A percentile compares a stretch with the other conserved stretches of the same genome.
Evolutionary conservation across 2,797 vertebrate genomes (phyloP).

Genomic region (Momotus momota): DNA sequence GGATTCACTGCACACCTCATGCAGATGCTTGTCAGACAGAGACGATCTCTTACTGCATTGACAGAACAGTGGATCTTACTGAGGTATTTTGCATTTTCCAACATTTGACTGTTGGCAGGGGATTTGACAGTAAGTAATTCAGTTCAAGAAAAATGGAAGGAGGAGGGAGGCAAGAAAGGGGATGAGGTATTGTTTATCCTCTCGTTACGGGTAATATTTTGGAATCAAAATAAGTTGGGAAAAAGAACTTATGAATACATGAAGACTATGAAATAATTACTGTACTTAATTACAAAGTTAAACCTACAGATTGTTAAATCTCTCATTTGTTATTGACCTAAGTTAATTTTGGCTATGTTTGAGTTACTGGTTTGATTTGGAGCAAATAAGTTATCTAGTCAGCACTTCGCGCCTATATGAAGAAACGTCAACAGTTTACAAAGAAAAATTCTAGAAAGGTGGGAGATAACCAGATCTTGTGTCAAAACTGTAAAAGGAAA

Average conservation of each 20-base stretch:
- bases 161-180: neutral
- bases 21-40: conserved; percentile 88
- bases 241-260: neutral
- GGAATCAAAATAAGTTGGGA: neutral
- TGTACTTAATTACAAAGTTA: neutral
- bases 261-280: neutral
- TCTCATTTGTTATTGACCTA: neutral
- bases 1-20: conserved; percentile 94
- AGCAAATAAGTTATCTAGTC: neutral
- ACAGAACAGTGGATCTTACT: conserved; percentile 90
- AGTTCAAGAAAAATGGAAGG: neutral
- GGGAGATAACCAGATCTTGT: neutral
- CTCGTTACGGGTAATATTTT: neutral
- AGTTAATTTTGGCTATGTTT: neutral
- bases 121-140: neutral
- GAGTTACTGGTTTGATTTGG: neutral
- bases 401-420: neutral
- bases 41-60: conserved; percentile 83
- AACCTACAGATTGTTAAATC: neutral
- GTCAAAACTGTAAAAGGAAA: neutral
- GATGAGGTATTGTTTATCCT: neutral
- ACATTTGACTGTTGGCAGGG: neutral
- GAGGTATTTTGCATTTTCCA: conserved; percentile 79
- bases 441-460: neutral
- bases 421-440: neutral